These are phyloP conservation scores for Poeciliopsis presidionis DNA, from an alignment of 2,797 vertebrate species.

Conservation along the genomic window DNA sequence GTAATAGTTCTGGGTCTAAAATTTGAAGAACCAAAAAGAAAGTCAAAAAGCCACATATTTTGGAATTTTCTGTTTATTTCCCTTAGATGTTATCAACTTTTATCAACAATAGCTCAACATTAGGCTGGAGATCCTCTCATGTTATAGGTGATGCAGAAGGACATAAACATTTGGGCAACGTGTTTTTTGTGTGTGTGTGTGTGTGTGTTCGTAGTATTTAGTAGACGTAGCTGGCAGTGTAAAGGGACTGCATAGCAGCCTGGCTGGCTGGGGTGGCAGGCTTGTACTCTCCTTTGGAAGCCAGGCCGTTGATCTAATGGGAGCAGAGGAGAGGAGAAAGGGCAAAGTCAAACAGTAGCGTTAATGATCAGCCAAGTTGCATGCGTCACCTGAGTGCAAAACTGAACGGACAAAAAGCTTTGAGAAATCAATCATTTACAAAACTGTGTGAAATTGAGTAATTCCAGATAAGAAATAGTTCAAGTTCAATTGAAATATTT, in stretches of 20 bases:
- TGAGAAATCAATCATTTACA: constrained; percentile 62
- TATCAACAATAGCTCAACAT: constrained; percentile 58
- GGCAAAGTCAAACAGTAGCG: constrained; percentile 63
- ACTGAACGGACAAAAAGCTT: constrained; percentile 25
- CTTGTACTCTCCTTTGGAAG: constrained; percentile 91
- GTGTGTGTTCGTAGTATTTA: constrained; percentile 69
- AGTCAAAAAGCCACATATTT: constrained; percentile 19
- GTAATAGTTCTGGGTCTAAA: too few species aligned
- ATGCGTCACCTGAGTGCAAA: constrained; percentile 23
- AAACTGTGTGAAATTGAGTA: constrained; percentile 29
- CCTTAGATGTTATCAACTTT: constrained; percentile 33
- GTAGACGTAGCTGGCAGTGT: constrained; percentile 91
- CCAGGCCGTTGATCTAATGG: constrained; percentile 89
- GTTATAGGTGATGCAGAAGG: constrained; percentile 3
- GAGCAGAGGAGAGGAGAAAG: constrained; percentile 19
- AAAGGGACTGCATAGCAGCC: constrained; percentile 89
- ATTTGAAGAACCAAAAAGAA: constrained; percentile 7
- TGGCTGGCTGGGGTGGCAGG: constrained; percentile 81
- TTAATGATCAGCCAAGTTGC: constrained; percentile 70
- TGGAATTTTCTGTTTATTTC: constrained; percentile 63
- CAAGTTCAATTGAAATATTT: background rate
- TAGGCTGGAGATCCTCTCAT: constrained; percentile 16
- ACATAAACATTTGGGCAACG: constrained; percentile 61
- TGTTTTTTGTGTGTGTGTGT: constrained; percentile 27
- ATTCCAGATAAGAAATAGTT: constrained; percentile 26